Evolutionary conservation across 2,113 vertebrate genomes (phyloP).

Genomic region (Aegithalos caudatus): DNA sequence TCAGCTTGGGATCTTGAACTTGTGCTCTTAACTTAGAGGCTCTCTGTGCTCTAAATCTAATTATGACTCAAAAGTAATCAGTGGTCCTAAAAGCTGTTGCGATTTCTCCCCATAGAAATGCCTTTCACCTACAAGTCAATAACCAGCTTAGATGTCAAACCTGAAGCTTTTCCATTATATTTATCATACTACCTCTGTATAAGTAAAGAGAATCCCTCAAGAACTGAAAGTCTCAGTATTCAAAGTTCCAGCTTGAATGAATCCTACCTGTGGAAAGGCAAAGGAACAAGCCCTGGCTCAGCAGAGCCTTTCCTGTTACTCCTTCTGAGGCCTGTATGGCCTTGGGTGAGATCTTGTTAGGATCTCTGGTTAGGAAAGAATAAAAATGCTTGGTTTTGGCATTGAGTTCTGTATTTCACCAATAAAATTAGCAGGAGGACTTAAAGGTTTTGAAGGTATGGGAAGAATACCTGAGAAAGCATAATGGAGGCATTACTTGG

Average conservation of each 20-base stretch:
- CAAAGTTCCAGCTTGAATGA: fast-evolving
- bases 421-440: not conserved
- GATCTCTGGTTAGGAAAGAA: not conserved
- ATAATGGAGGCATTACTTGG: not conserved
- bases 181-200: not conserved
- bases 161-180: not conserved
- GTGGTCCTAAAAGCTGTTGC: not conserved
- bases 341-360: not conserved
- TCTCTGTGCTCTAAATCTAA: not conserved
- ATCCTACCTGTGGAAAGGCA: not conserved
- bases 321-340: not conserved
- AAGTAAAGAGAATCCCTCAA: not conserved
- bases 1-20: not conserved
- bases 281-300: not conserved
- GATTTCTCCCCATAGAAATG: not conserved
- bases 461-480: not conserved
- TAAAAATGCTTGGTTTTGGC: not conserved
- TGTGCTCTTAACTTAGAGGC: not conserved
- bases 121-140: not conserved
- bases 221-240: not conserved
- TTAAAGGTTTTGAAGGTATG: not conserved
- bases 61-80: not conserved
- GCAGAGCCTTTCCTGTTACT: not conserved
- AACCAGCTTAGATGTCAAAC: not conserved
- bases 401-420: not conserved